These are phyloP conservation scores for Typhlichthys subterraneus DNA, from an alignment of 2,797 vertebrate genomes.

Conservation along the genomic window DNA sequence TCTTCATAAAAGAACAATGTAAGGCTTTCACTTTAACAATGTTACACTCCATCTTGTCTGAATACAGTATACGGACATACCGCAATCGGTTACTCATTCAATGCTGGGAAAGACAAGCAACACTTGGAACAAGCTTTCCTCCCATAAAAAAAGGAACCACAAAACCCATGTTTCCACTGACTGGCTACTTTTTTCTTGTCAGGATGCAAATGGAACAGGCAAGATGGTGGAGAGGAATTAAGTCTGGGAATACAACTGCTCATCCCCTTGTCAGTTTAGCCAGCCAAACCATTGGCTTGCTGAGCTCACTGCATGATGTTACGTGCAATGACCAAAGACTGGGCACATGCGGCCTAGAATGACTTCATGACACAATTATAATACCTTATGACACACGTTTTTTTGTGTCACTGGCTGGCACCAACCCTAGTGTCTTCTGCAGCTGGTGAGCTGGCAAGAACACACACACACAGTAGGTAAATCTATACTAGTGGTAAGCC, in stretches of 20 bases:
- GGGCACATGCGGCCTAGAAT: slow-evolving; percentile 45
- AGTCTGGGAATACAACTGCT: slow-evolving; percentile 62
- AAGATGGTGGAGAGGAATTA: slow-evolving; percentile 40
- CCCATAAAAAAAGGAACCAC: slow-evolving; percentile 63
- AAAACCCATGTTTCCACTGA: slow-evolving; percentile 70
- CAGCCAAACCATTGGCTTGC: slow-evolving; percentile 51
- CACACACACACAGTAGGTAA: slow-evolving; percentile 30
- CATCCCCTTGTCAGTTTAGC: slow-evolving; percentile 31
- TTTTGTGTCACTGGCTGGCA: slow-evolving; percentile 43
- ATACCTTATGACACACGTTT: slow-evolving; percentile 53
- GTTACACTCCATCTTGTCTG: slow-evolving; percentile 45
- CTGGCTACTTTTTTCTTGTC: slow-evolving; percentile 62
- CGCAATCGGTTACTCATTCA: slow-evolving; percentile 26
- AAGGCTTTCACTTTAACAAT: slow-evolving; percentile 39
- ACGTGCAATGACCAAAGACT: slow-evolving; percentile 54
- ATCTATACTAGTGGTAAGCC: slow-evolving; percentile 52
- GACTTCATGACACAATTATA: slow-evolving; percentile 48
- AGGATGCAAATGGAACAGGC: slow-evolving; percentile 47
- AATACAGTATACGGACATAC: slow-evolving; percentile 35
- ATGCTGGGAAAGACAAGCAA: slow-evolving; percentile 47
- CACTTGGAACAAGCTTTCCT: slow-evolving; percentile 62
- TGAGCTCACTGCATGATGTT: slow-evolving; percentile 59
- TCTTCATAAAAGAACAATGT: neutral
- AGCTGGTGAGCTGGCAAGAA: slow-evolving; percentile 55
- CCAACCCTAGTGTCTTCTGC: slow-evolving; percentile 44